A percentile compares a stretch with the other conserved stretches of the same genome.
phyloP scores from a whole-genome alignment of 2,888 invertebrate species.

The Catocala fraxini region DNA sequence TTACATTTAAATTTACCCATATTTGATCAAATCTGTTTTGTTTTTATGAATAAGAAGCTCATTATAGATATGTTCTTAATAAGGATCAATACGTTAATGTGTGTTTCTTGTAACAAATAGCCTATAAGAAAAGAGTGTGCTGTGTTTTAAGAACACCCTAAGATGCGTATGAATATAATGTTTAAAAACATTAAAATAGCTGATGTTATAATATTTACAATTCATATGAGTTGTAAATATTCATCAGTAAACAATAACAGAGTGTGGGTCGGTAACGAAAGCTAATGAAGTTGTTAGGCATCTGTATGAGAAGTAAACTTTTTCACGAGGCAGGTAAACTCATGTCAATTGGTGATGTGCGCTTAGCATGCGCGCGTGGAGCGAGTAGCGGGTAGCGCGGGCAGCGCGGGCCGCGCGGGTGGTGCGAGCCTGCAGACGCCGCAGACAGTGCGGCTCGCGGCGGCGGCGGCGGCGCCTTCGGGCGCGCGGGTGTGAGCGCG shows the following conservation, averaged over 20 bases:
- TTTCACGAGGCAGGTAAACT: slow-evolving; percentile 30
- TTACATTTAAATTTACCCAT: too few species aligned
- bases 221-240: background rate
- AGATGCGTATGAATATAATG: too few species aligned
- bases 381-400: too few species aligned
- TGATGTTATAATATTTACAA: too few species aligned
- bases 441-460: slow-evolving; percentile 77
- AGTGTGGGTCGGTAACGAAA: background rate
- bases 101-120: too few species aligned
- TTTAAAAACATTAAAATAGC: too few species aligned
- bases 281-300: slow-evolving; percentile 18
- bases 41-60: too few species aligned
- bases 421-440: slow-evolving; percentile 77
- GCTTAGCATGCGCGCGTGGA: slow-evolving; percentile 36
- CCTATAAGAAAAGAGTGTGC: too few species aligned
- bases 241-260: background rate
- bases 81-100: too few species aligned
- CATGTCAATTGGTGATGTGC: slow-evolving; percentile 24
- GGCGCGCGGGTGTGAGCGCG: slow-evolving; percentile 42
- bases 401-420: slow-evolving; percentile 21
- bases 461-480: slow-evolving; percentile 78
- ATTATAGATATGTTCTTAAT: too few species aligned
- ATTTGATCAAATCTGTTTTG: too few species aligned
- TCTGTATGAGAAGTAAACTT: slow-evolving; percentile 34
- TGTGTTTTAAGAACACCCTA: too few species aligned